Conservation (phyloP, 2,888 invertebrate genomes). For the Crocallis elinguaria region DNA sequence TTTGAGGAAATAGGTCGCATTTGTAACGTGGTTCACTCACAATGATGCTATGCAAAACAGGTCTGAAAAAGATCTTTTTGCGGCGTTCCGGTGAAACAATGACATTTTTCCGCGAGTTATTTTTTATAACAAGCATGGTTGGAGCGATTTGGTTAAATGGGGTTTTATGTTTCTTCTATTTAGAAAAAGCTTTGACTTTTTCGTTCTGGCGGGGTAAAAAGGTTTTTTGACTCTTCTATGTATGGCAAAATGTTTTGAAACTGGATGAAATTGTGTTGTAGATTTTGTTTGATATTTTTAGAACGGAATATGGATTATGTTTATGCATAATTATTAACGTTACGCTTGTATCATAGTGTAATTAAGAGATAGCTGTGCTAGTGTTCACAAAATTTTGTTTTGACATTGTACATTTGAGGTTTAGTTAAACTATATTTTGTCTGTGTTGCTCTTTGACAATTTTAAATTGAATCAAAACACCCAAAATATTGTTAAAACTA, state of each 20-base stretch:
- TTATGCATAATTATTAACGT: too few relatives aligned
- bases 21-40: constrained; percentile 37
- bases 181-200: constrained; percentile 4
- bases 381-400: too few relatives aligned
- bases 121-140: constrained; percentile 20
- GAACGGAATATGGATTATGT: too few relatives aligned
- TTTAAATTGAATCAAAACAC: too few relatives aligned
- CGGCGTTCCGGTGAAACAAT: constrained; percentile 25
- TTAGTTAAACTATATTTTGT: too few relatives aligned
- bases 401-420: too few relatives aligned
- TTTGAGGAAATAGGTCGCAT: constrained; percentile 41
- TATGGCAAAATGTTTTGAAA: not conserved
- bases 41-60: constrained; percentile 29
- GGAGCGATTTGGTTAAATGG: constrained; percentile 20
- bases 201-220: not conserved
- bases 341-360: too few relatives aligned
- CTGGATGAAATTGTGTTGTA: too few relatives aligned
- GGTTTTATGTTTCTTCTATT: constrained; percentile 15
- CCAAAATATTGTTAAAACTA: too few relatives aligned
- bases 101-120: constrained; percentile 24
- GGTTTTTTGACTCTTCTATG: not conserved
- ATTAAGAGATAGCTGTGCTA: too few relatives aligned
- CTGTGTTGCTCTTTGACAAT: too few relatives aligned
- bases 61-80: constrained; percentile 30
- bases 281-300: too few relatives aligned